A percentile compares a stretch with the other conserved stretches of the same genome.
Evolutionary conservation across 1,140 invertebrate genomes (phyloP).

Genomic region (Drosophila equinoxialis): DNA sequence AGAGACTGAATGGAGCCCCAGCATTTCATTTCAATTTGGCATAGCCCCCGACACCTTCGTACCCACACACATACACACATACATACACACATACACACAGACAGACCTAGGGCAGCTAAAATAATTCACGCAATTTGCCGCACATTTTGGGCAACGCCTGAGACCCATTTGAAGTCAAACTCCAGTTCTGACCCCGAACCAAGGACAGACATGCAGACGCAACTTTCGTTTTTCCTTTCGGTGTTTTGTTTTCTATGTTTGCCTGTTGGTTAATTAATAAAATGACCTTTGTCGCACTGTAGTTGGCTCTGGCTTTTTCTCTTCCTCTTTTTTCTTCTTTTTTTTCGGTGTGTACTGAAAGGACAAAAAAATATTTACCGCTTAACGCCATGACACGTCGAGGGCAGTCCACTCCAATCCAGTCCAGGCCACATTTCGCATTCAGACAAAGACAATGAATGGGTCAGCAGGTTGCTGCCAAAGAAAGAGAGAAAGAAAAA

Average conservation of each 20-base stretch:
- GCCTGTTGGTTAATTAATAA: conserved; percentile 75
- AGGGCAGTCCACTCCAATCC: not conserved
- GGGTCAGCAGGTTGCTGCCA: conserved; percentile 41
- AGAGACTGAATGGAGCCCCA: not conserved
- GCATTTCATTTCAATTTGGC: conserved; percentile 71
- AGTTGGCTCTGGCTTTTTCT: conserved; percentile 29
- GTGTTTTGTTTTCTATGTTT: conserved; percentile 13
- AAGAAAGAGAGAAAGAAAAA: not conserved
- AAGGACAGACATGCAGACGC: conserved; percentile 25
- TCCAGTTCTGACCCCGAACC: not conserved
- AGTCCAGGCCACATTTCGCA: not conserved
- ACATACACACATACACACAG: conserved; percentile 9
- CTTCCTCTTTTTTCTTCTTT: conserved; percentile 1
- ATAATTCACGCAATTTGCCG: conserved; percentile 78
- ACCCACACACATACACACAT: conserved; percentile 9
- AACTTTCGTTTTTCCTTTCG: conserved; percentile 21
- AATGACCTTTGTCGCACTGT: conserved; percentile 65
- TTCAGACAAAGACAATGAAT: conserved; percentile 60
- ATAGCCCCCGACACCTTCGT: conserved; percentile 52
- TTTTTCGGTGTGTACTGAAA: conserved; percentile 9
- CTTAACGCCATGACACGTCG: conserved; percentile 31
- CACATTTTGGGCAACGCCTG: conserved; percentile 60
- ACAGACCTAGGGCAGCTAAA: conserved; percentile 43
- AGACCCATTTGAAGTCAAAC: conserved; percentile 2
- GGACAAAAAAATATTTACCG: conserved; percentile 41